A percentile compares a stretch with the other conserved stretches of the same genome.
Conservation (phyloP, 2,113 vertebrate genomes). For the Ictidomys tridecemlineatus region DNA sequence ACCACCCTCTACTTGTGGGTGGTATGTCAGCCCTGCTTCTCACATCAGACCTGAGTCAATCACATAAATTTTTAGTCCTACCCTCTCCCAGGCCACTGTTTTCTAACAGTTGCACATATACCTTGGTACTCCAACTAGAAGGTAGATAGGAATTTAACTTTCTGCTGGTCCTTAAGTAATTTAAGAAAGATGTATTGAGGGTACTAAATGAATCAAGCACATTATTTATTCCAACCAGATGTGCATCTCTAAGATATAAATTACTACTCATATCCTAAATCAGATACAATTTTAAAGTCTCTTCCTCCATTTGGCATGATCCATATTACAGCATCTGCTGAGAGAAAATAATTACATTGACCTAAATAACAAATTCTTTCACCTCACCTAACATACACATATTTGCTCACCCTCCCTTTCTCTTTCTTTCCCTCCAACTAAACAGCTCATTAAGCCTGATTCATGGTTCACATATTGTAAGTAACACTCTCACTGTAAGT, state of each 20-base stretch:
- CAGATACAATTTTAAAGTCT: constrained; percentile 27
- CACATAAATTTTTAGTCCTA: neutral
- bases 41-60: neutral
- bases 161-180: neutral
- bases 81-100: neutral
- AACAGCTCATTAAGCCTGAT: constrained; percentile 53
- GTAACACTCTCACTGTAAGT: constrained; percentile 41
- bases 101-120: neutral
- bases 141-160: neutral
- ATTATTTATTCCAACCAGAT: neutral
- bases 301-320: neutral
- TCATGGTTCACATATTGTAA: constrained; percentile 36
- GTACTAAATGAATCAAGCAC: neutral
- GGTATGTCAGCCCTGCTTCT: neutral
- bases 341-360: constrained; percentile 36
- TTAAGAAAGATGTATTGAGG: neutral
- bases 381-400: neutral
- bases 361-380: neutral
- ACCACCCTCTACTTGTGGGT: neutral
- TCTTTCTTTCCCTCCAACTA: neutral
- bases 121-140: neutral
- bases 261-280: neutral
- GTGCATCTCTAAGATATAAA: constrained; percentile 22
- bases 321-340: neutral
- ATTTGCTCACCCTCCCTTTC: neutral